Percentiles rank a stretch among this genome's conserved stretches.
These are phyloP conservation scores for Stenotaenia linearis DNA, from an alignment of 2,888 invertebrate genomes.

Conservation along the genomic window DNA sequence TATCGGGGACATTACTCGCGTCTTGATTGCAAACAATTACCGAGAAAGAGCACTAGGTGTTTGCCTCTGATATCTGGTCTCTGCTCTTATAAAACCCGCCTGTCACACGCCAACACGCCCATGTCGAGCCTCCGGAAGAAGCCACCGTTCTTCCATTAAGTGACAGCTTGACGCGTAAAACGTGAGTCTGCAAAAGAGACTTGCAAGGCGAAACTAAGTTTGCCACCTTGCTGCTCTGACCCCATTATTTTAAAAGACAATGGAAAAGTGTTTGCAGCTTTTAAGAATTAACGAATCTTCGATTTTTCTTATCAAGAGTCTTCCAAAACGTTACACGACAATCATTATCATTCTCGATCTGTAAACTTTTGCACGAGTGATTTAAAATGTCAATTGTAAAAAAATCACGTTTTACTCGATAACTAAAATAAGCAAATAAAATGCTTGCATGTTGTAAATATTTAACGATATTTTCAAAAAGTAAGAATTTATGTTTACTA, in stretches of 20 bases:
- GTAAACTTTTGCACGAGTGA: too few species aligned
- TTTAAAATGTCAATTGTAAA: too few species aligned
- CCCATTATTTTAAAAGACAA: background rate
- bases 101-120: constrained; percentile 17
- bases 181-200: background rate
- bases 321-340: too few species aligned
- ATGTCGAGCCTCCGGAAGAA: constrained; percentile 1
- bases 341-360: too few species aligned
- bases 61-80: constrained; percentile 26
- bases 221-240: background rate
- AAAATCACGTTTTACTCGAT: too few species aligned
- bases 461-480: too few species aligned
- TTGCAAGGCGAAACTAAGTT: background rate
- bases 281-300: background rate
- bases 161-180: constrained; percentile 26
- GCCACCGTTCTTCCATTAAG: constrained; percentile 3
- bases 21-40: constrained; percentile 26
- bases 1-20: constrained; percentile 16
- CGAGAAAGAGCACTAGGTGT: constrained; percentile 21
- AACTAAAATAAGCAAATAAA: too few species aligned
- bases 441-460: too few species aligned
- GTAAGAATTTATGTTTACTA: too few species aligned
- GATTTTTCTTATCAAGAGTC: background rate
- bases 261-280: background rate
- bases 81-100: constrained; percentile 19